Evolutionary conservation across 2,888 invertebrate genomes (phyloP).

Genomic region (Tachina fera): DNA sequence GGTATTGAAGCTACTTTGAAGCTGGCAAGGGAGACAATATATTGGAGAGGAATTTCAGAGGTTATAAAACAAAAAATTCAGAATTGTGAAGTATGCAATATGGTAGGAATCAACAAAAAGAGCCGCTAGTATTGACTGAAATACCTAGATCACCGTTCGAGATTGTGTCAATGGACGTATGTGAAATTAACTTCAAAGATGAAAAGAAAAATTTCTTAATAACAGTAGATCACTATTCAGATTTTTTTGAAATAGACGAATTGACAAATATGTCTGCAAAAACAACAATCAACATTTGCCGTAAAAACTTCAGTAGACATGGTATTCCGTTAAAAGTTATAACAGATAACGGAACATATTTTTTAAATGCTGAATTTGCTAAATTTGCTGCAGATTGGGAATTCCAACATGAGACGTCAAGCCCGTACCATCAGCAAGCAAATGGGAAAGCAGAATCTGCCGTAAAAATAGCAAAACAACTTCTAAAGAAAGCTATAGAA

Average conservation of each 20-base stretch:
- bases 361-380: too few species aligned
- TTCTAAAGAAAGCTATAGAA: background rate
- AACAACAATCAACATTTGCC: background rate
- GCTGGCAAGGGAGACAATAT: conserved; percentile 49
- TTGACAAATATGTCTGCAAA: background rate
- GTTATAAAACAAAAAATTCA: conserved; percentile 20
- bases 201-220: conserved; percentile 25
- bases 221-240: conserved; percentile 63
- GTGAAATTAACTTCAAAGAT: background rate
- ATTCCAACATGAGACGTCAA: background rate
- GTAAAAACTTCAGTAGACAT: background rate
- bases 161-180: background rate
- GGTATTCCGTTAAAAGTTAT: too few species aligned
- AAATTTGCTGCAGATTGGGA: too few species aligned
- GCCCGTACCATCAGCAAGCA: conserved; percentile 1
- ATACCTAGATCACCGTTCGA: conserved; percentile 26
- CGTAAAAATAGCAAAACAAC: background rate
- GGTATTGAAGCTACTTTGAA: conserved; percentile 47
- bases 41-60: conserved; percentile 40
- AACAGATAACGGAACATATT: too few species aligned
- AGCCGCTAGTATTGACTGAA: conserved; percentile 18
- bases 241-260: background rate
- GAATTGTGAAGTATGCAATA: conserved; percentile 22
- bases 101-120: conserved; percentile 31
- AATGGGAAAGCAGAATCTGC: background rate